Evolutionary conservation across 2,888 invertebrate species (phyloP).

Genomic region (Cataglyphis livida): DNA sequence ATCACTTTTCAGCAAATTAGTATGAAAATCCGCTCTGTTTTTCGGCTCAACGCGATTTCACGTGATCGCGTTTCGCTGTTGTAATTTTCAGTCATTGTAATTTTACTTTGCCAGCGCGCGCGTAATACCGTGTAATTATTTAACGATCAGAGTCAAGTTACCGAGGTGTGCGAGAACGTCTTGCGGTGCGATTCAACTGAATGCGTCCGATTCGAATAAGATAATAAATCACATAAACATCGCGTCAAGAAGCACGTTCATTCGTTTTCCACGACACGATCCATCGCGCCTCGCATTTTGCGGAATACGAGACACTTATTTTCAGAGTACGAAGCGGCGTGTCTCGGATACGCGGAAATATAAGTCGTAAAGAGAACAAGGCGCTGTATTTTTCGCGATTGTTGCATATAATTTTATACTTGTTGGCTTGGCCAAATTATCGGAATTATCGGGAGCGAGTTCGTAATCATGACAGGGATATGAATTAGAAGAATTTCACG

Average conservation of each 20-base stretch:
- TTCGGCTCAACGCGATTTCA: constrained; percentile 2
- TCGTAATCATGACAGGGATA: constrained; percentile 27
- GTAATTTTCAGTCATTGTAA: constrained; percentile 17
- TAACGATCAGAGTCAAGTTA: constrained; percentile 24
- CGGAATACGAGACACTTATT: background rate
- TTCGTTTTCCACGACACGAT: constrained; percentile 4
- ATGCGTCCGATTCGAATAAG: background rate
- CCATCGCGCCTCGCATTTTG: background rate
- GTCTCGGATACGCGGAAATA: background rate
- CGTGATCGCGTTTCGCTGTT: background rate
- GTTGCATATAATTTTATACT: constrained; percentile 10
- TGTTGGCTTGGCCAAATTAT: background rate
- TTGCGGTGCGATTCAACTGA: background rate
- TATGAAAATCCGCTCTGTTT: background rate
- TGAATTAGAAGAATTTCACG: constrained; percentile 49
- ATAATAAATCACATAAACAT: constrained; percentile 17
- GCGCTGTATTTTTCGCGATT: constrained; percentile 7
- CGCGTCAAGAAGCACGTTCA: constrained; percentile 1
- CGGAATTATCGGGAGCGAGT: background rate
- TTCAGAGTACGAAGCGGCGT: background rate
- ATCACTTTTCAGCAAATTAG: background rate
- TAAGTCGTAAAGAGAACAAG: background rate
- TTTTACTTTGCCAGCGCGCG: background rate
- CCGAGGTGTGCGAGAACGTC: background rate
- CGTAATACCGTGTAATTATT: constrained; percentile 30